phyloP scores from a whole-genome alignment of 2,888 invertebrate genomes.

The Ophion ellenae region DNA sequence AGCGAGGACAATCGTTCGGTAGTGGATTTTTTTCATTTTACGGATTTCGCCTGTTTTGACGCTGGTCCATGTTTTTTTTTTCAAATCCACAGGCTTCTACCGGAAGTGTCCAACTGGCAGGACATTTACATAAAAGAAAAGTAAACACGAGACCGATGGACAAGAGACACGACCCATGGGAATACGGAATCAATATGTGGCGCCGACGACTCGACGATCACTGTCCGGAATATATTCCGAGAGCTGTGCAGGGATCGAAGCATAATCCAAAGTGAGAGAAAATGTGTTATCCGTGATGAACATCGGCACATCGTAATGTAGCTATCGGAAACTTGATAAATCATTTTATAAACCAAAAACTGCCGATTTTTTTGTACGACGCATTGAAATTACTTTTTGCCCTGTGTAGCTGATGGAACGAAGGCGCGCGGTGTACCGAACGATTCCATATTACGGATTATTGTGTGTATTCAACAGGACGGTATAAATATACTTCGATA shows the following conservation, averaged over 20 bases:
- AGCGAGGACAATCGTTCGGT: neutral
- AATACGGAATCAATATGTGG: slow-evolving; percentile 87
- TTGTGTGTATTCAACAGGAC: no score
- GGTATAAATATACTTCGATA: no score
- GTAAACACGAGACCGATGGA: slow-evolving; percentile 89
- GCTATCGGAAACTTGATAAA: slow-evolving; percentile 59
- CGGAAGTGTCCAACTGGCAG: slow-evolving; percentile 93
- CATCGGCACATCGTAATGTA: slow-evolving; percentile 44
- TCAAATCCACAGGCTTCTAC: slow-evolving; percentile 82
- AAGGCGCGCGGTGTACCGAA: no score
- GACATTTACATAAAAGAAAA: slow-evolving; percentile 90
- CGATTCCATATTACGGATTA: no score
- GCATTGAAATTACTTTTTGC: neutral
- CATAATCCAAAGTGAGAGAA: slow-evolving; percentile 85
- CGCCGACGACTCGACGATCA: slow-evolving; percentile 89
- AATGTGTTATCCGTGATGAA: slow-evolving; percentile 87
- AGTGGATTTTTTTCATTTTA: slow-evolving; percentile 39
- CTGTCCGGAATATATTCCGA: slow-evolving; percentile 89
- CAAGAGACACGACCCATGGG: slow-evolving; percentile 89
- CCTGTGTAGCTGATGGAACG: no score
- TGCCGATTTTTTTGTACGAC: neutral
- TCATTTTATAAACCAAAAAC: slow-evolving; percentile 21
- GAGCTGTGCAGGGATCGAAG: slow-evolving; percentile 86
- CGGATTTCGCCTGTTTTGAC: neutral
- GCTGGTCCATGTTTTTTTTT: neutral